Base-by-base conservation (phyloP, 2,797 vertebrate species). In the Florisuga fusca region DNA sequence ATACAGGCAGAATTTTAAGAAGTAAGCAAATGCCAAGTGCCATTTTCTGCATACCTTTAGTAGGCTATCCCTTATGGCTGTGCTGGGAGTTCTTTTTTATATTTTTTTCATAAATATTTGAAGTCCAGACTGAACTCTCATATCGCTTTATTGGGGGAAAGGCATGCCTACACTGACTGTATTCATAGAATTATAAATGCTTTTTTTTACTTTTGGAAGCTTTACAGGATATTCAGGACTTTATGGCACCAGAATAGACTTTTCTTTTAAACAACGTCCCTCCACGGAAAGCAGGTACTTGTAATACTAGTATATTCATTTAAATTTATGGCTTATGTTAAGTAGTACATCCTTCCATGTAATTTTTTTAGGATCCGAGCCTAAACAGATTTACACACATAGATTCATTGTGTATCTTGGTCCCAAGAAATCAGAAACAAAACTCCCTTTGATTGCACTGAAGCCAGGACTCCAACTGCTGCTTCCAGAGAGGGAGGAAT, bases 401-500 rank as follows among this genome's bases (percentile, higher is more conserved):
- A 50, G 26, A 78, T 71, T 87, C 51, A 51, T 80, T 89, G 57
- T 92, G 36, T 61, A 80, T 67, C 54, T 61, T 54, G 17, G 43
- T 72, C 72, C 50, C 54, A 88, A 78, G 73, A 75, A 91, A 85
- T 67, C 50, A 91, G 83, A 75, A 95, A 89, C 76, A 96, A 75
- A 61, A 61, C 31, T 67, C 6, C 15, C 15, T 84, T 91, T 91
- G 61, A 93, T 16, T 91, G 66, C 72, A 61, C 31, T 38, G 34
- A 41, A 81, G 50, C 9, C 26, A 55, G 69, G 51, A 78, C 20
- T 91, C 41, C 68, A 86, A 46, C 66, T 91, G 88, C 79, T 88
- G n/a, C 26, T 90, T 90, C 50, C 34, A 75, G 34, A 69, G 62
- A 68, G 29, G 18, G 11, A 45, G 81, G 26, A 51, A 71, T 12